Evolutionary conservation across 2,888 invertebrate genomes (phyloP), one percentile per base, ranked within the genome.

Genomic region (Protophormia terraenovae): DNA sequence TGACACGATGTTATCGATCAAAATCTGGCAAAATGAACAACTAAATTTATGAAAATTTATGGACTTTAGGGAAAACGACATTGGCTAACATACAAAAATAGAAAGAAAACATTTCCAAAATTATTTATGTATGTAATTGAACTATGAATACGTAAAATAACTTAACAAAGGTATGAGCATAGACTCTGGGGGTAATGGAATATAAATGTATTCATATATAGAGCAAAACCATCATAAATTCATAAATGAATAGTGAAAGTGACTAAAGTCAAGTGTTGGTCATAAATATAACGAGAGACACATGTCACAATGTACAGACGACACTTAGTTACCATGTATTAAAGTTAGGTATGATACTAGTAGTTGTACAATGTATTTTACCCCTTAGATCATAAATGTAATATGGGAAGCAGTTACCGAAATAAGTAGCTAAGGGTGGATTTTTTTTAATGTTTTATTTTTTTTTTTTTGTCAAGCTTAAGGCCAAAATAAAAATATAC

Each of bases 261-360:
- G 73, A 50, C 77, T 87, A 84, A 87, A 88, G 87, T 88, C 88
- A 88, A 88, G 88, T 87, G 88, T 75, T 87, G 87, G 86, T 86
- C 87, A 87, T 88, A 88, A 88, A 88, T 88, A 88, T 88, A 88
- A 88, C 87, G 87, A 88, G 86, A 75, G 88, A 87, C 87, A 88
- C 88, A 88, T 88, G 88, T 86, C 88, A 71, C 83, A 83, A 67
- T 62, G 53, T 50, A 41, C 47, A 80, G 35, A 55, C 58, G 69
- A 77, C 60, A 79, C 53, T 73, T 41, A 24, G 10, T 22, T 35
- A 32, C 14, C 16, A 60, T 47, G 4, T 16, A n/a, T n/a, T 6
- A 22, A 71, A 27, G 22, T 71, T 72, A 32, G 35, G 12, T 12
- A 35, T 27, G n/a, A 29, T 19, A 29, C 12, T 27, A 66, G 76